phyloP scores from a whole-genome alignment of 2,113 vertebrate species.

The Melospiza georgiana region DNA sequence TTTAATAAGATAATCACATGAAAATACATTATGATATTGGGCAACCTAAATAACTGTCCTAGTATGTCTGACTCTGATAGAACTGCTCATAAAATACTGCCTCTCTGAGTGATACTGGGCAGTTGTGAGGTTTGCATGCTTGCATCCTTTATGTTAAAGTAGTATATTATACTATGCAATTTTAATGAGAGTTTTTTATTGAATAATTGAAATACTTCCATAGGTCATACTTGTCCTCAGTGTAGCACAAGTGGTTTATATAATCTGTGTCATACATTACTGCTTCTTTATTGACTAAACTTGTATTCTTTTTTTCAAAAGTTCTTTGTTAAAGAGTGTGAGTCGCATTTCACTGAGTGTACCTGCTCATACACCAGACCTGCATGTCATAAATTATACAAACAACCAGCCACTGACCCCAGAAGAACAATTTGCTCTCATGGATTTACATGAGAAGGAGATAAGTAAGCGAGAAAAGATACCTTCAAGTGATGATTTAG shows the following conservation, averaged over 20 bases:
- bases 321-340: neutral
- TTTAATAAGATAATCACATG: neutral
- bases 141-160: neutral
- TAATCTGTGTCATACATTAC: neutral
- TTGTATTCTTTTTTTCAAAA: neutral
- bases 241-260: neutral
- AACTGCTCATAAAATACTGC: neutral
- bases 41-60: neutral
- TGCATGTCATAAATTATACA: neutral
- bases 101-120: neutral
- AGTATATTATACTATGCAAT: neutral
- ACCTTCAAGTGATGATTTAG: slow-evolving; percentile 79
- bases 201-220: neutral
- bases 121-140: neutral
- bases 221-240: neutral
- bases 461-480: slow-evolving; percentile 39
- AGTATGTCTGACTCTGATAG: neutral
- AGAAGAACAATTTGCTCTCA: slow-evolving; percentile 81
- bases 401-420: slow-evolving; percentile 79
- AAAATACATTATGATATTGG: neutral
- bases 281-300: neutral
- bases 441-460: slow-evolving; percentile 76
- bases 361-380: neutral
- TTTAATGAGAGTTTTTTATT: neutral
- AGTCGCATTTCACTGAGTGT: neutral